These are phyloP conservation scores for Ooceraea biroi DNA, from an alignment of 1,140 invertebrate genomes.

Conservation along the genomic window DNA sequence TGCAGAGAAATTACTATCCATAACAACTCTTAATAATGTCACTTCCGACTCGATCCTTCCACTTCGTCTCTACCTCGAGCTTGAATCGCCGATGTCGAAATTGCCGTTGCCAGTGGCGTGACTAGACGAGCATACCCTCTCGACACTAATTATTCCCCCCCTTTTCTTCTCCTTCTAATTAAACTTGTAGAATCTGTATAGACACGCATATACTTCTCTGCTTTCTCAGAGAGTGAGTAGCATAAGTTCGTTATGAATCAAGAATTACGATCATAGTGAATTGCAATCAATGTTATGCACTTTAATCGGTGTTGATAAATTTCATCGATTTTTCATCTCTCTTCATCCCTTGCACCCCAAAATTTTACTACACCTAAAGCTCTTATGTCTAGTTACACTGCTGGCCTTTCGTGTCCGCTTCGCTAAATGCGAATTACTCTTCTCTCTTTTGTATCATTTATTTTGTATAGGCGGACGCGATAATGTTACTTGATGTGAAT, in stretches of 20 bases:
- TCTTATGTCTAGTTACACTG: conserved; percentile 15
- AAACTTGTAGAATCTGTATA: conserved; percentile 6
- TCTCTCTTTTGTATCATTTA: not conserved
- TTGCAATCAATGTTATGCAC: too few species aligned
- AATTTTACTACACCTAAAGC: not conserved
- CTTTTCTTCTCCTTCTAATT: not conserved
- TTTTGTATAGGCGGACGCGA: not conserved
- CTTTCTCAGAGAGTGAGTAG: not conserved
- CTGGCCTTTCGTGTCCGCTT: conserved; percentile 19
- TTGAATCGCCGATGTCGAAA: conserved; percentile 33
- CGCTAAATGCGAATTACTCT: conserved; percentile 9
- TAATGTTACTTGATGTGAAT: not conserved
- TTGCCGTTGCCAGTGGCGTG: conserved; percentile 48
- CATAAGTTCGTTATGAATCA: conserved; percentile 8
- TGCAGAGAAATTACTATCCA: conserved; percentile 40
- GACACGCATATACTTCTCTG: not conserved
- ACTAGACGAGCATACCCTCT: conserved; percentile 8
- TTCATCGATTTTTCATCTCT: conserved; percentile 11
- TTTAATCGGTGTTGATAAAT: conserved; percentile 30
- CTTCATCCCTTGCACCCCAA: conserved; percentile 1
- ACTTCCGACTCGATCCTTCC: conserved; percentile 35
- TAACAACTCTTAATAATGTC: conserved; percentile 48
- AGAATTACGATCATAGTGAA: conserved; percentile 4
- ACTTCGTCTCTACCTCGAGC: conserved; percentile 47
- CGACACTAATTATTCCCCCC: not conserved